phyloP scores from a whole-genome alignment of 1,140 invertebrate genomes.

The Ditylenchus dipsaci region DNA sequence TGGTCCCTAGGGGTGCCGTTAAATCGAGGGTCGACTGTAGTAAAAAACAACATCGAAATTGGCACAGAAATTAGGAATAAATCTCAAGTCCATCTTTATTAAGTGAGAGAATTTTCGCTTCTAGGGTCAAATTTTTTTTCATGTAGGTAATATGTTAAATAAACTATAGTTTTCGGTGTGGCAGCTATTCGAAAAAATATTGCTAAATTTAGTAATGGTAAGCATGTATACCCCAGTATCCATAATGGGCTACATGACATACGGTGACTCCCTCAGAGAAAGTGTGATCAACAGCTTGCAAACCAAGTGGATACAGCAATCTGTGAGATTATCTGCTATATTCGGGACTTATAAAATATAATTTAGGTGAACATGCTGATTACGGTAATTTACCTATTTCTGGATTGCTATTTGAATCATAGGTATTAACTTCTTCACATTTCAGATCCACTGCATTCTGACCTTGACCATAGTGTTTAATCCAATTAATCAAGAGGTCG shows the following conservation, averaged over 20 bases:
- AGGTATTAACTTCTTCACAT: too few species aligned
- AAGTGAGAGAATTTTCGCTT: too few species aligned
- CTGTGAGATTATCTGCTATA: conserved; percentile 19
- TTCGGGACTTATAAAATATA: not conserved
- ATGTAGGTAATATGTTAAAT: too few species aligned
- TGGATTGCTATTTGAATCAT: not conserved
- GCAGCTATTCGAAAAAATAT: not conserved
- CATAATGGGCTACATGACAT: conserved; percentile 49
- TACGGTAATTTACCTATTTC: not conserved
- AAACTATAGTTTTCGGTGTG: conserved; percentile 8
- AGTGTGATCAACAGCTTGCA: conserved; percentile 54
- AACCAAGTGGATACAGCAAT: conserved; percentile 50
- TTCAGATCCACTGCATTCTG: conserved; percentile 50
- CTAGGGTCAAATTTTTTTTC: too few species aligned
- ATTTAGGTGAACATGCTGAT: not conserved
- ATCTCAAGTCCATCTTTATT: too few species aligned
- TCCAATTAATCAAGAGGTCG: conserved; percentile 52
- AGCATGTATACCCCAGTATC: conserved; percentile 42
- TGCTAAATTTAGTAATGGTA: conserved; percentile 18
- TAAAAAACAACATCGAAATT: too few species aligned
- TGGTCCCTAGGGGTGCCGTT: too few species aligned
- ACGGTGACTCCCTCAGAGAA: conserved; percentile 48
- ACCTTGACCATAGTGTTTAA: conserved; percentile 56
- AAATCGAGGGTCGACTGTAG: too few species aligned
- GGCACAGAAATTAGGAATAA: too few species aligned